Evolutionary conservation across 2,113 vertebrate genomes (phyloP).

Genomic region (Notechis scutatus): DNA sequence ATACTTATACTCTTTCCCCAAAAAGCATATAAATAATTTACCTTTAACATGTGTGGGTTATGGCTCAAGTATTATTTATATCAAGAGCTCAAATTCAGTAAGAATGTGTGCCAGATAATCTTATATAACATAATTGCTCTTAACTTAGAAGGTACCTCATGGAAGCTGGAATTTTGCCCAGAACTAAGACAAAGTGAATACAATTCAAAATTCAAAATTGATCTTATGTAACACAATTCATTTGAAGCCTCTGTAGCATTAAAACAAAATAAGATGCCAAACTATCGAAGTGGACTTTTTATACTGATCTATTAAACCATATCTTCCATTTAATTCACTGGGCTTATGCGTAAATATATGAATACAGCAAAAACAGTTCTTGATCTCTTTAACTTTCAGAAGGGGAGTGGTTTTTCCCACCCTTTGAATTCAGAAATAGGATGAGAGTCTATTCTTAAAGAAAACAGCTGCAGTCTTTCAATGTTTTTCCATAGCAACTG

Average conservation of each 20-base stretch:
- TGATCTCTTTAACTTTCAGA: neutral
- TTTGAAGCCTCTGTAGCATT: neutral
- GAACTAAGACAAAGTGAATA: neutral
- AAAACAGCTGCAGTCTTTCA: neutral
- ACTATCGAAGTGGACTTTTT: neutral
- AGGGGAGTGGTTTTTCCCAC: neutral
- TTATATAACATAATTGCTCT: slow-evolving; percentile 6
- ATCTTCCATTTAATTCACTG: neutral
- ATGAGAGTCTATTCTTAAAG: slow-evolving; percentile 11
- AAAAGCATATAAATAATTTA: neutral
- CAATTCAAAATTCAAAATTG: slow-evolving; percentile 9
- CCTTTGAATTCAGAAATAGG: slow-evolving; percentile 7
- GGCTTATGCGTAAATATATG: neutral
- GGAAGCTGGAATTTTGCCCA: neutral
- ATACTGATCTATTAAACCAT: neutral
- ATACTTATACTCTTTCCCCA: neutral
- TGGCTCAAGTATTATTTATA: neutral
- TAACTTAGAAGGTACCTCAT: neutral
- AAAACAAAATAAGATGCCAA: neutral
- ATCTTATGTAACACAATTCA: neutral
- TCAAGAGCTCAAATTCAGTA: neutral
- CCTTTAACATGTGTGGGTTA: neutral
- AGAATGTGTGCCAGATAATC: neutral
- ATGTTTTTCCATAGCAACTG: slow-evolving; percentile 20
- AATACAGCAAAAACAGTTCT: neutral